These are phyloP conservation scores for Acropternis orthonyx DNA, from an alignment of 2,797 vertebrate species.

Conservation along the genomic window DNA sequence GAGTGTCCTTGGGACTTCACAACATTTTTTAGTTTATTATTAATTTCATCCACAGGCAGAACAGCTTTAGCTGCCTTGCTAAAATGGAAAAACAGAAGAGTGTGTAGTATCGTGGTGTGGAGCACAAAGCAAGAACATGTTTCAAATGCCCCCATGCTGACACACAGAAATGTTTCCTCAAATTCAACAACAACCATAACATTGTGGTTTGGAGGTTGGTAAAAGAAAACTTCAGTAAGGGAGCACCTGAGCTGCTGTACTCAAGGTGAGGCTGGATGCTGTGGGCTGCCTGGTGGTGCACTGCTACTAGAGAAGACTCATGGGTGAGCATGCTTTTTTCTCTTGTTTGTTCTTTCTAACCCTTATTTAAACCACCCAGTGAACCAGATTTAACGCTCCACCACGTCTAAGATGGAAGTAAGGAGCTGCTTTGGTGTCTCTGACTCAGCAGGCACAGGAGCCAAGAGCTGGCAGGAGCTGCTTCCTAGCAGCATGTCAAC, in stretches of 20 bases:
- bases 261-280: neutral
- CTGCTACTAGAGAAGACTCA: neutral
- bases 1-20: constrained; percentile 70
- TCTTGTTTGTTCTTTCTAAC: neutral
- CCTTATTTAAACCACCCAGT: neutral
- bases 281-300: neutral
- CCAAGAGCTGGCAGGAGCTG: neutral
- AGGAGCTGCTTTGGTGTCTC: neutral
- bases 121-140: neutral
- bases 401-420: neutral
- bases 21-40: constrained; percentile 68
- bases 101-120: neutral
- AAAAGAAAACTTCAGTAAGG: neutral
- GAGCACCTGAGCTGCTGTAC: neutral
- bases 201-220: neutral
- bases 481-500: neutral
- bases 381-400: neutral
- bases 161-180: neutral
- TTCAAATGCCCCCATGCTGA: neutral
- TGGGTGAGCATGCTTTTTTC: neutral
- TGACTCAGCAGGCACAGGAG: neutral
- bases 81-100: neutral
- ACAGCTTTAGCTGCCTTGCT: constrained; percentile 78
- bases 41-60: constrained; percentile 61
- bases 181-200: neutral